phyloP scores from a whole-genome alignment of 2,113 vertebrate species.

The Tichodroma muraria region DNA sequence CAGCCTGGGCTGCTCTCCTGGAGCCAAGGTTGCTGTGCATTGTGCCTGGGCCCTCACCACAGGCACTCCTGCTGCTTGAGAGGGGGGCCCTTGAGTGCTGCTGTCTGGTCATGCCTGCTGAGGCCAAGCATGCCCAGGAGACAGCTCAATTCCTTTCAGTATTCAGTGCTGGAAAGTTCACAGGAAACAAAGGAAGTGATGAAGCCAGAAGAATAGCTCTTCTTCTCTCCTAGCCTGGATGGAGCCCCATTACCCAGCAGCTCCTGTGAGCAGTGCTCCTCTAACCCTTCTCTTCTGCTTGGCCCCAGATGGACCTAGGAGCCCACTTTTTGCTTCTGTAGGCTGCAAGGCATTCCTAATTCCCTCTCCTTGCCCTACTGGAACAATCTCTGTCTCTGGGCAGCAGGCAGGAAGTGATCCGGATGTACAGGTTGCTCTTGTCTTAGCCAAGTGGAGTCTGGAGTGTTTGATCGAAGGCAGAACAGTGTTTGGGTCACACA shows the following conservation, averaged over 20 bases:
- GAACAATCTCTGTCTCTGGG: neutral
- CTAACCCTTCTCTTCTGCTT: neutral
- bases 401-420: neutral
- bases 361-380: neutral
- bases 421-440: neutral
- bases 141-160: neutral
- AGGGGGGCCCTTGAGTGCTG: neutral
- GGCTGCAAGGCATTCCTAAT: neutral
- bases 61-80: neutral
- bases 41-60: neutral
- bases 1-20: accelerated
- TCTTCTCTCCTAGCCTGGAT: neutral
- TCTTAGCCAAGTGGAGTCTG: neutral
- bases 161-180: neutral
- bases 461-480: accelerated
- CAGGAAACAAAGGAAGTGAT: neutral
- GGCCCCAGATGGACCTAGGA: neutral
- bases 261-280: neutral
- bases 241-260: accelerated
- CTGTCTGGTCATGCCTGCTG: neutral
- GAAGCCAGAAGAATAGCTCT: neutral
- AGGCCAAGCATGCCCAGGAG: accelerated
- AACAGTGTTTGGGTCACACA: neutral
- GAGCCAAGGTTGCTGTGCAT: accelerated
- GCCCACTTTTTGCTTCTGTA: neutral